Conservation (phyloP, 2,797 vertebrate species). For the Amblyraja radiata region DNA sequence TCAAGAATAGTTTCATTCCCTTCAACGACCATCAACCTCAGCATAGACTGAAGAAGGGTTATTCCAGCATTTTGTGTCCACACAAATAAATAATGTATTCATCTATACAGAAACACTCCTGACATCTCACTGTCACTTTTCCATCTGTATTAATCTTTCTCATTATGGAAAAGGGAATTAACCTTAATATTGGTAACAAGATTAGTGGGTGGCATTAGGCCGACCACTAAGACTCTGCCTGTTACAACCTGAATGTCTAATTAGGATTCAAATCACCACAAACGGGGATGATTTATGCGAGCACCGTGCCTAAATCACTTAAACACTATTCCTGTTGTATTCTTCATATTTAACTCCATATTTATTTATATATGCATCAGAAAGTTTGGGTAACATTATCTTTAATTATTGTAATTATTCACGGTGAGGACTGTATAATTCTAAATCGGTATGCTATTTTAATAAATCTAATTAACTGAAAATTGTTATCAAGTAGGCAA, state of each 20-base stretch:
- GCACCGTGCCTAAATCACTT: not conserved
- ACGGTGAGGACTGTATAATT: slow-evolving; percentile 19
- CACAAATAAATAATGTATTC: not conserved
- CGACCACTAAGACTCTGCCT: not conserved
- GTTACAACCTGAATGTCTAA: not conserved
- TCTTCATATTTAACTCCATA: not conserved
- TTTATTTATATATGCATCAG: not conserved
- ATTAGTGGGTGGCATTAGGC: too few species aligned
- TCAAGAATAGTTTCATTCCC: too few species aligned
- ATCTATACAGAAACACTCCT: not conserved
- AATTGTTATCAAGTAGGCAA: not conserved
- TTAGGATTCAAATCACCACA: slow-evolving; percentile 8
- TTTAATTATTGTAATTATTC: slow-evolving; percentile 3
- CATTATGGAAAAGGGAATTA: not conserved
- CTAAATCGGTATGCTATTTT: slow-evolving; percentile 9
- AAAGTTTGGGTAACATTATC: slow-evolving; percentile 27
- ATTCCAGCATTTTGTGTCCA: too few species aligned
- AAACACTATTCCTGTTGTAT: not conserved
- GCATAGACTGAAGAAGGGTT: too few species aligned
- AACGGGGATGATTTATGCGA: slow-evolving; percentile 23
- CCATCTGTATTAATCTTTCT: not conserved
- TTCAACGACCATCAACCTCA: too few species aligned
- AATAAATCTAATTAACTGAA: slow-evolving; percentile 29
- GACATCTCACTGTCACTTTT: not conserved
- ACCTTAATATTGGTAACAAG: not conserved